A percentile compares a stretch with the other conserved stretches of the same genome.
phyloP scores from a whole-genome alignment of 2,888 invertebrate genomes.

The Chalcosyrphus nemorum region DNA sequence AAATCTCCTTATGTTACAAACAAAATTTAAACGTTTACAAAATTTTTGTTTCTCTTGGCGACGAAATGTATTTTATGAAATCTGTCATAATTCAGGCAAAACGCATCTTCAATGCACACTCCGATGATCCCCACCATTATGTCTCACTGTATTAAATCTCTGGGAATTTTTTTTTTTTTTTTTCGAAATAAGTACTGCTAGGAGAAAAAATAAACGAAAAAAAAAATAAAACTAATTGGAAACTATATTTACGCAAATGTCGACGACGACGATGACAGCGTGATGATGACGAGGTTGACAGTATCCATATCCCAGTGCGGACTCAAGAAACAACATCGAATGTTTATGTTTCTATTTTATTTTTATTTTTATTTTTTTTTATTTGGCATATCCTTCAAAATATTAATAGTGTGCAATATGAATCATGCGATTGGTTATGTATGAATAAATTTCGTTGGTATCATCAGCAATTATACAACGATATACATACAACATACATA shows the following conservation, averaged over 20 bases:
- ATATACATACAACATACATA: too few species aligned
- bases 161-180: background rate
- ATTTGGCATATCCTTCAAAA: background rate
- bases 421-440: background rate
- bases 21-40: constrained; percentile 14
- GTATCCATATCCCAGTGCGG: background rate
- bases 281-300: constrained; percentile 21
- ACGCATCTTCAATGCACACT: constrained; percentile 14
- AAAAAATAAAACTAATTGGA: constrained; percentile 26
- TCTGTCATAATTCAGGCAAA: constrained; percentile 24
- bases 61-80: constrained; percentile 33
- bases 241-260: constrained; percentile 28
- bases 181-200: background rate
- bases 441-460: background rate
- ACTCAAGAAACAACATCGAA: background rate
- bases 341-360: background rate
- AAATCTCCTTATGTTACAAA: constrained; percentile 11
- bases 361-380: background rate
- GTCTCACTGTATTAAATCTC: background rate
- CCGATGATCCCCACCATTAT: background rate
- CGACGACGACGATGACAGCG: constrained; percentile 3
- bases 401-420: background rate
- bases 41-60: constrained; percentile 39
- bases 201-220: background rate
- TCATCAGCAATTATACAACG: background rate